These are phyloP conservation scores for Drosophila bocki DNA, from an alignment of 1,140 invertebrate species.

Conservation along the genomic window DNA sequence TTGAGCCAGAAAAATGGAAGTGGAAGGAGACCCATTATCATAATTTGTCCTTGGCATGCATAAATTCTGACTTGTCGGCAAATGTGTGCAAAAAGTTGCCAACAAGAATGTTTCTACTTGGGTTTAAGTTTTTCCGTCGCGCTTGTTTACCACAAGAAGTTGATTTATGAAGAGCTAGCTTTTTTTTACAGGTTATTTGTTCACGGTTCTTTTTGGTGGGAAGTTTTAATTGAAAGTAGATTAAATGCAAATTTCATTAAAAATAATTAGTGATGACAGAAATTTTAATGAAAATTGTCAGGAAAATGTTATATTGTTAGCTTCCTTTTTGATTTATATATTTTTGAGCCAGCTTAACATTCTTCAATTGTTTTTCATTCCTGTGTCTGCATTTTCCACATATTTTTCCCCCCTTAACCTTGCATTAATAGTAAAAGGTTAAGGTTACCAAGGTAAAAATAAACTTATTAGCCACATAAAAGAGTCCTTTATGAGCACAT, in stretches of 20 bases:
- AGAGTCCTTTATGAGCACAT: too few relatives aligned
- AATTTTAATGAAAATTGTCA: too few relatives aligned
- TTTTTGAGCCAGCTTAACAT: too few relatives aligned
- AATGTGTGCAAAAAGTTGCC: slow-evolving; percentile 51
- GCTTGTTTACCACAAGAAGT: slow-evolving; percentile 26
- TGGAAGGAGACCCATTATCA: slow-evolving; percentile 43
- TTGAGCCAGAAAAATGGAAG: background rate
- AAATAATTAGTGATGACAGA: too few relatives aligned
- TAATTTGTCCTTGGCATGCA: slow-evolving; percentile 56
- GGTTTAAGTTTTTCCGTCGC: slow-evolving; percentile 34
- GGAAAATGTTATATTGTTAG: too few relatives aligned
- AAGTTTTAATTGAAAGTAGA: slow-evolving; percentile 48
- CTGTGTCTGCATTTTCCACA: background rate
- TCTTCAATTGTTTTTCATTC: too few relatives aligned
- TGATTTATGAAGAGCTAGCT: slow-evolving; percentile 34
- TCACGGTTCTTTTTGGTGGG: background rate
- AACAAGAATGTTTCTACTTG: slow-evolving; percentile 43
- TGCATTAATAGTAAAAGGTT: background rate
- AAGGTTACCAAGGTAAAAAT: background rate
- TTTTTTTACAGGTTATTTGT: slow-evolving; percentile 8
- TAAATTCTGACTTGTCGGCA: slow-evolving; percentile 50
- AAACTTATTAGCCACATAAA: background rate
- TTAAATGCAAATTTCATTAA: background rate
- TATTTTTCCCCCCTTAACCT: background rate
- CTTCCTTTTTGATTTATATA: too few relatives aligned